Base-by-base conservation (phyloP, 2,113 vertebrate species). In the Alces alces region DNA sequence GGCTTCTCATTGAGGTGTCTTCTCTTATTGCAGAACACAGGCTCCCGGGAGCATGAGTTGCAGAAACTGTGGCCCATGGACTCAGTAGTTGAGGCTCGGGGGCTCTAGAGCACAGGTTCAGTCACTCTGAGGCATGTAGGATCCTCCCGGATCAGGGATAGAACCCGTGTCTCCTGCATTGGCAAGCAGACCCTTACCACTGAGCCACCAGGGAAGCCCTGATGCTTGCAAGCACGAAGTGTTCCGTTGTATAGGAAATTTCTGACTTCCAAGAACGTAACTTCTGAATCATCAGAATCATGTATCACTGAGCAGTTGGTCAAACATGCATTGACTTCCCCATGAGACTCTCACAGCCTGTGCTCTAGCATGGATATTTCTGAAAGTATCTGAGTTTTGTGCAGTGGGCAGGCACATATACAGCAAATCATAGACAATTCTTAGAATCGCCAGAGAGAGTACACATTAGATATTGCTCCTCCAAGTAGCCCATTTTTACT, bases 1-100 rank as follows among this genome's bases (percentile, higher is more conserved):
- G n/a, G 9, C n/a, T 36, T 70, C n/a, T 23, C n/a, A 36, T 6
- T 70, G 64, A 36, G 64, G 19, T 70, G n/a, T 70, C 19, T 70
- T 70, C 64, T 36, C 17, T 66, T 21, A 36, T 36, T 70, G 19
- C n/a, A n/a, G 61, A n/a, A n/a, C 61, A n/a, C 61, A 70, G 64
- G n/a, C 64, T 70, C 64, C 2, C 5, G 9, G n/a, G n/a, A 19
- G 2, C 9, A 0, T 0, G 1, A 36, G 19, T 33, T 70, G 36
- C 64, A 36, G n/a, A 12, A 23, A n/a, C 0, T 70, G 64, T 23
- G n/a, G 64, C 64, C n/a, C n/a, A 11, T 6, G 64, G n/a, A 36
- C 64, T 36, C 64, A 36, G n/a, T 1, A 70, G 64, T 23, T 36
- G 64, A 36, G n/a, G 64, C n/a, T 70, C 2, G 2, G n/a, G n/a